Percentiles rank a stretch among this genome's conserved stretches.
Conservation (phyloP, 2,797 vertebrate genomes). For the Oreochromis mossambicus region DNA sequence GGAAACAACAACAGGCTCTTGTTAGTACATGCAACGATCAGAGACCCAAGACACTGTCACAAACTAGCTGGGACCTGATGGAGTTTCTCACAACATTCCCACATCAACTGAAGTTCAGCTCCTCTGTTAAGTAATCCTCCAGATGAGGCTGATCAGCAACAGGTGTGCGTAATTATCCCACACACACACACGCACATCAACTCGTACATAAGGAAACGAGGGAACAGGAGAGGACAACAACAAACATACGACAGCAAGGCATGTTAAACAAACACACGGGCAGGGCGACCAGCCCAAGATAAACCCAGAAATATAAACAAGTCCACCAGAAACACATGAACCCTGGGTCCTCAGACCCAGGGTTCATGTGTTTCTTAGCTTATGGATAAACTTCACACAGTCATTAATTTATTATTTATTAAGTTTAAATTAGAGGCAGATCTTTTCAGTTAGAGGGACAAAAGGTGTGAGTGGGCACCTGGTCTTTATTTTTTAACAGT, state of each 20-base stretch:
- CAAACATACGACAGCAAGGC: rapidly evolving
- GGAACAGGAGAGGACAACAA: background rate
- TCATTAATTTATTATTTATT: background rate
- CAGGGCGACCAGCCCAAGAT: background rate
- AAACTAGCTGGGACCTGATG: rapidly evolving
- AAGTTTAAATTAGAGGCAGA: background rate
- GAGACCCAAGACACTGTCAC: background rate
- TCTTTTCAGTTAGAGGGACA: background rate
- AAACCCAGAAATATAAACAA: background rate
- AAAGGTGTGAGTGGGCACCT: background rate
- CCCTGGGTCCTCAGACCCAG: background rate
- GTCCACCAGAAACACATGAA: background rate
- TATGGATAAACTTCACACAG: background rate
- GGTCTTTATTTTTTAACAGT: background rate
- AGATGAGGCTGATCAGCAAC: background rate
- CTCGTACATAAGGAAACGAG: background rate
- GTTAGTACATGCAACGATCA: rapidly evolving
- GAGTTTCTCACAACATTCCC: background rate
- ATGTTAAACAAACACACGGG: background rate
- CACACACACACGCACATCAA: background rate
- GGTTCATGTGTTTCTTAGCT: background rate
- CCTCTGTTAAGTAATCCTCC: background rate
- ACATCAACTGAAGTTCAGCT: background rate
- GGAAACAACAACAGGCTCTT: background rate
- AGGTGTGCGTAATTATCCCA: background rate